Percentiles rank a stretch among this genome's conserved stretches.
These are phyloP conservation scores for Coluber constrictor DNA, from an alignment of 2,797 vertebrate species.

Conservation along the genomic window DNA sequence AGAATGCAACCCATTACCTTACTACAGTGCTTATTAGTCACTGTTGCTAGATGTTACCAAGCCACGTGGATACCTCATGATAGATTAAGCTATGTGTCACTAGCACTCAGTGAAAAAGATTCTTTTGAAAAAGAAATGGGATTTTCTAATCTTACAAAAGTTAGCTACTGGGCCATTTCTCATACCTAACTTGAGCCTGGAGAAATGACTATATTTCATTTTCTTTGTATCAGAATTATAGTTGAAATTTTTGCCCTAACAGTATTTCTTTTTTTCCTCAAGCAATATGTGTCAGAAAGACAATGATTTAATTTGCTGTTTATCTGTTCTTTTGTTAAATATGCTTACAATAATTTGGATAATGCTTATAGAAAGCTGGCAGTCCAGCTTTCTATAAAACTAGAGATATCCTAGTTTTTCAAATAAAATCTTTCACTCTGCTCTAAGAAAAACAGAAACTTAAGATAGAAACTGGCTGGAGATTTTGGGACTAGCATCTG, in stretches of 20 bases:
- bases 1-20: not conserved
- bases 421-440: not conserved
- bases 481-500: not conserved
- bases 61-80: not conserved
- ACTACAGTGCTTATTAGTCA: not conserved
- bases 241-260: constrained; percentile 3
- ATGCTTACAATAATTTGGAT: constrained; percentile 6
- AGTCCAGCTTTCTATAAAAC: too few relatives aligned
- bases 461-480: not conserved
- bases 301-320: constrained; percentile 7
- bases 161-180: constrained; percentile 18
- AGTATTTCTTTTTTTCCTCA: not conserved
- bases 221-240: constrained; percentile 5
- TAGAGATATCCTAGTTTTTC: not conserved
- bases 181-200: not conserved
- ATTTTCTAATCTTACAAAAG: not conserved
- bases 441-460: not conserved
- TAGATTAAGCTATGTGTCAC: not conserved
- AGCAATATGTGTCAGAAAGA: constrained; percentile 11
- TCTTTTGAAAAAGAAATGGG: not conserved
- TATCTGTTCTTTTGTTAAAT: constrained; percentile 17
- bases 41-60: not conserved
- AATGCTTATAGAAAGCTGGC: not conserved
- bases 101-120: not conserved
- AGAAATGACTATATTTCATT: not conserved